Evolutionary conservation across 2,113 vertebrate genomes (phyloP).

Genomic region (Rhinoptilus africanus): DNA sequence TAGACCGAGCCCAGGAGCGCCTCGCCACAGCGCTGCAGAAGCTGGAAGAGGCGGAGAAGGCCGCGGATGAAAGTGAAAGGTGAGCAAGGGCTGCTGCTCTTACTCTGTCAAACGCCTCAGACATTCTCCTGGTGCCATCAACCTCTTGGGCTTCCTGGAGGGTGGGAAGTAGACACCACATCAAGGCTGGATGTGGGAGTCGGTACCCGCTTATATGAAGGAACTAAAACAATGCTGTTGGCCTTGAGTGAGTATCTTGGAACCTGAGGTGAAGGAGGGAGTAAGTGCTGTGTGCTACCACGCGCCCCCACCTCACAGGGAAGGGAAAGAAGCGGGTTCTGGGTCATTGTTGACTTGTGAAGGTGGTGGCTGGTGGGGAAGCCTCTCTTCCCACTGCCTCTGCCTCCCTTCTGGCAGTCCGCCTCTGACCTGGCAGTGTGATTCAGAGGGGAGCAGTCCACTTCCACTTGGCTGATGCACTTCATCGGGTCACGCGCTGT

Average conservation of each 20-base stretch:
- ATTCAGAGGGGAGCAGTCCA: not conserved
- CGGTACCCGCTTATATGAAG: fast-evolving
- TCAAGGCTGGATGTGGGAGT: not conserved
- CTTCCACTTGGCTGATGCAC: not conserved
- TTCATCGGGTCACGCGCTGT: fast-evolving
- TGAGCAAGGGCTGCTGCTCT: not conserved
- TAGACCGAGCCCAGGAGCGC: conserved; percentile 88
- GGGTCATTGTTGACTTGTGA: not conserved
- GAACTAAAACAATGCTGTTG: not conserved
- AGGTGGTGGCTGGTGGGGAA: not conserved
- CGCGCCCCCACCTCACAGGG: fast-evolving
- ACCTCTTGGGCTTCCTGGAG: not conserved
- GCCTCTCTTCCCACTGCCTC: not conserved
- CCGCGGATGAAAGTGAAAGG: conserved; percentile 92
- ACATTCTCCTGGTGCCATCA: fast-evolving
- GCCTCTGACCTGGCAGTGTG: not conserved
- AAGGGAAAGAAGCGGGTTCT: not conserved
- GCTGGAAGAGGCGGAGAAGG: conserved; percentile 90
- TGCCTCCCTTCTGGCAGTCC: not conserved
- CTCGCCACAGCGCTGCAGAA: conserved; percentile 85
- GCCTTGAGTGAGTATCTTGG: not conserved
- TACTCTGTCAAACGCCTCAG: fast-evolving
- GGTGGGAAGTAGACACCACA: not conserved
- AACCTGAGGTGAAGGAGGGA: not conserved
- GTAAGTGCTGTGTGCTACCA: not conserved